Evolutionary conservation across 2,113 vertebrate genomes (phyloP), one percentile per base, ranked within the genome.

Genomic region (Rhadina sibilatrix): DNA sequence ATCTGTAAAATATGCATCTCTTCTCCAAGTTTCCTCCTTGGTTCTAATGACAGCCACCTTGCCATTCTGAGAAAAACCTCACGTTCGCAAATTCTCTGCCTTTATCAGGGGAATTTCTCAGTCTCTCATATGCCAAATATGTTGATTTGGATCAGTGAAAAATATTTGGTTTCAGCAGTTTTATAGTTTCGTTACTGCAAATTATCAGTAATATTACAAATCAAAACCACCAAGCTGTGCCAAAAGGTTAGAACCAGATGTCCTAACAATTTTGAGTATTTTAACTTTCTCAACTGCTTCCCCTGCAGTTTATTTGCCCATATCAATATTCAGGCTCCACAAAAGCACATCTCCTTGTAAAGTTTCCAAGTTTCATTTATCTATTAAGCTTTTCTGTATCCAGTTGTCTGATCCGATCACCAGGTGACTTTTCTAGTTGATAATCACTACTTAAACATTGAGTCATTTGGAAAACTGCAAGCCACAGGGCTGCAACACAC

Each of bases 181-280:
- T 92, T 68, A 78, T 70, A 81, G 52, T 33, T 70, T 89, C 49
- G 42, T 84, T 92, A 84, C 40, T 46, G 31, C 53, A 89, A 89
- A 78, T 93, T 91, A 94, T 72, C n/a, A 74, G 56, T 33, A 72
- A 69, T 68, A 85, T 27, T 85, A 76, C 57, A 83, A 93, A 87
- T 66, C 4, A 69, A 89, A 95, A 54, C 1, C 30, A 86, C 18
- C 37, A 60, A 84, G 14, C 52, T 75, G 35, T 68, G 28, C 72
- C 87, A 94, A 89, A 95, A 91, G 35, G 35, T 82, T 92, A 89
- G 81, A 95, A 95, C 65, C 38, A 87, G 57, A 93, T 87, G 80
- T 90, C 50, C 64, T 86, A 80, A 66, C 3, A 65, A 72, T 80
- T 84, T 25, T 85, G 53, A 93, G 25, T 44, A 46, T 80, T 71